phyloP scores from a whole-genome alignment of 1,140 invertebrate species.

The Lineus longissimus region DNA sequence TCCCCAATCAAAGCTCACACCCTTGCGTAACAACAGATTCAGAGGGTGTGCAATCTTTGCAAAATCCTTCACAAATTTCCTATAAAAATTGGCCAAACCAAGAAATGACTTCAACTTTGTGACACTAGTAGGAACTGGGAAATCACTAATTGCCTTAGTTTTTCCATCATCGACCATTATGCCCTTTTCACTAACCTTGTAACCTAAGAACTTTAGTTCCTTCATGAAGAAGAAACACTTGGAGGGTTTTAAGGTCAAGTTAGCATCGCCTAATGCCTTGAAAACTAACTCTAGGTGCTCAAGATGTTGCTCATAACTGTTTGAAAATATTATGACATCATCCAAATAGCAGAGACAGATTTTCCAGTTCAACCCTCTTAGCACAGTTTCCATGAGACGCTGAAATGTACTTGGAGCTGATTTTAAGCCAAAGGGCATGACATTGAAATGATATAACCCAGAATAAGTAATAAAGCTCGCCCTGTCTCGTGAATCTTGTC shows the following conservation, averaged over 20 bases:
- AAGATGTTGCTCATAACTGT: constrained; percentile 3
- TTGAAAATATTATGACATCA: constrained; percentile 11
- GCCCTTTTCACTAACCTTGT: constrained; percentile 21
- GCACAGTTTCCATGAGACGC: constrained; percentile 45
- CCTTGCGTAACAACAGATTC: constrained; percentile 21
- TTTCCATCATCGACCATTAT: constrained; percentile 25
- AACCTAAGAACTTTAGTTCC: constrained; percentile 22
- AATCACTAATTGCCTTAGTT: constrained; percentile 18
- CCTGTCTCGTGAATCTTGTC: constrained; percentile 35
- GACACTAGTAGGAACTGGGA: constrained; percentile 26
- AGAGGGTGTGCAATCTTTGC: constrained; percentile 19
- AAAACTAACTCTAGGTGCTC: too few relatives aligned
- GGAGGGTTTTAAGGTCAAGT: constrained; percentile 51
- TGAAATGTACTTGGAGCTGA: constrained; percentile 48
- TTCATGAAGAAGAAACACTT: constrained; percentile 51
- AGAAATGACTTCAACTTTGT: constrained; percentile 52
- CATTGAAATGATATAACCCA: constrained; percentile 25
- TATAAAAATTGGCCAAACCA: constrained; percentile 51
- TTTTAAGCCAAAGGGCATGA: constrained; percentile 15
- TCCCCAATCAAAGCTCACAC: constrained; percentile 20
- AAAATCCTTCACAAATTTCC: constrained; percentile 33
- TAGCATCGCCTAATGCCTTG: constrained; percentile 7
- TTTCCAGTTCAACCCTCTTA: constrained; percentile 16
- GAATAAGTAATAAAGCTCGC: constrained; percentile 34
- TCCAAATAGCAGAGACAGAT: constrained; percentile 15